Percentiles rank a stretch among this genome's conserved stretches.
phyloP scores from a whole-genome alignment of 92 coral and sea anemone species.

The Blastomussa wellsi region DNA sequence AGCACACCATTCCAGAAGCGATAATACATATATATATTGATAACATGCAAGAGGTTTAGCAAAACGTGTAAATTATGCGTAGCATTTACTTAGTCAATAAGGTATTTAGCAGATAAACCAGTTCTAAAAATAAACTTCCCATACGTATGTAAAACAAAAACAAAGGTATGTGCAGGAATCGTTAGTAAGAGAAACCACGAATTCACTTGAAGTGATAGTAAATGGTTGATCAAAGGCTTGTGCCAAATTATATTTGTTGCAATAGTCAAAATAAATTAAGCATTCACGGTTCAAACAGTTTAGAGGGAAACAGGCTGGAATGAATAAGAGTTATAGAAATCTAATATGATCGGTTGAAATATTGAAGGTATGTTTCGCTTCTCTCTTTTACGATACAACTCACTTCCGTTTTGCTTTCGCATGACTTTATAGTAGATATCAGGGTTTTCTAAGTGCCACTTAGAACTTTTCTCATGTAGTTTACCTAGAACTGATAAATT shows the following conservation, averaged over 20 bases:
- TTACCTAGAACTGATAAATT: no score
- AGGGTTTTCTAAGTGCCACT: no score
- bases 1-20: not conserved
- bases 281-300: no score
- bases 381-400: not conserved
- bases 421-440: no score
- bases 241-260: no score
- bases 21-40: no score
- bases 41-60: not conserved
- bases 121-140: not conserved
- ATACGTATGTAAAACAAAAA: not conserved
- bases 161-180: not conserved
- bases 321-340: no score
- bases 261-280: no score
- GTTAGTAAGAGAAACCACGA: no score
- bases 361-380: not conserved
- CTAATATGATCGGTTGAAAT: not conserved
- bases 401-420: not conserved
- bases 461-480: no score
- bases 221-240: no score
- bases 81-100: not conserved
- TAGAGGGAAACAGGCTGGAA: not conserved
- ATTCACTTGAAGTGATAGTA: not conserved
- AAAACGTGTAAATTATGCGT: not conserved
- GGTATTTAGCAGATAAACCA: not conserved